A percentile compares a stretch with the other conserved stretches of the same genome.
These are phyloP conservation scores for Scatophagus argus DNA, from an alignment of 2,113 vertebrate species.

Conservation along the genomic window DNA sequence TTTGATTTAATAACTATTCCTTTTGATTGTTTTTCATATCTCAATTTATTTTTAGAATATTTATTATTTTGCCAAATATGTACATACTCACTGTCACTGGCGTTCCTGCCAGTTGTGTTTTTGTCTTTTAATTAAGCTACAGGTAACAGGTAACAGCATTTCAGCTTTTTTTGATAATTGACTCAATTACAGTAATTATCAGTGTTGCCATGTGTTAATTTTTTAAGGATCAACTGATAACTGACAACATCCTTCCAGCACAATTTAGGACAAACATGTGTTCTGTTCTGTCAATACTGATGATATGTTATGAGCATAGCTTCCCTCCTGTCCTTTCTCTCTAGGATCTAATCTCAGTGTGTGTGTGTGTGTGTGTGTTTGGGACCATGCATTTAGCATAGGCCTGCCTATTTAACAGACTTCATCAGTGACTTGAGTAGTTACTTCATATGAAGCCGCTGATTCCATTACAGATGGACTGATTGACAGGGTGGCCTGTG, in stretches of 20 bases:
- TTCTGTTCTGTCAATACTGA: background rate
- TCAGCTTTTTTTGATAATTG: background rate
- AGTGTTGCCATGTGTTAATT: background rate
- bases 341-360: conserved; percentile 2
- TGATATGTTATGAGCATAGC: conserved; percentile 11
- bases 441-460: conserved; percentile 58
- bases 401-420: conserved; percentile 41
- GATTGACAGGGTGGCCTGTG: conserved; percentile 68
- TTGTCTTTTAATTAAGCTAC: too few relatives aligned
- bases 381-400: background rate
- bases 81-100: too few relatives aligned
- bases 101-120: too few relatives aligned
- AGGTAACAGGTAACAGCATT: too few relatives aligned
- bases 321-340: conserved; percentile 1
- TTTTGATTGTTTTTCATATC: background rate
- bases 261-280: background rate
- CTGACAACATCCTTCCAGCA: background rate
- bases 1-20: background rate
- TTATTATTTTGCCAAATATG: too few relatives aligned
- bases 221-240: background rate
- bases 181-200: background rate
- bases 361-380: conserved; percentile 8
- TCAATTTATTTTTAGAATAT: background rate
- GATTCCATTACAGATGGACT: conserved; percentile 66
- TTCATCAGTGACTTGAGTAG: conserved; percentile 60